Percentiles rank a stretch among this genome's conserved stretches.
Evolutionary conservation across 1,140 invertebrate genomes (phyloP).

Genomic region (Condylostylus longicornis): DNA sequence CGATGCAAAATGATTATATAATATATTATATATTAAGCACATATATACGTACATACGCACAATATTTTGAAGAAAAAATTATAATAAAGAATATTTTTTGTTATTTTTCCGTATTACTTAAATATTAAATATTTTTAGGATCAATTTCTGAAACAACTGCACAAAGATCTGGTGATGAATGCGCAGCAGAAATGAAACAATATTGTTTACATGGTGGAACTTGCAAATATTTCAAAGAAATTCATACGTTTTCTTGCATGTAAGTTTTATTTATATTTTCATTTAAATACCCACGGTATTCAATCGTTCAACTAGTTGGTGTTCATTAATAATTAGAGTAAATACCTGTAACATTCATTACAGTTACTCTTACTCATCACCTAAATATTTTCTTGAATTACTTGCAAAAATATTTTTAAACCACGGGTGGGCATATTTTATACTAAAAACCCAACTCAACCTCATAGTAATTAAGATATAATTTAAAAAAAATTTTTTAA

Average conservation of each 20-base stretch:
- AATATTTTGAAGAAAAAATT: neutral
- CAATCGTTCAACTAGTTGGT: too few species aligned
- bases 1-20: too few species aligned
- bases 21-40: neutral
- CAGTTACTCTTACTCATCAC: too few species aligned
- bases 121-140: constrained; percentile 6
- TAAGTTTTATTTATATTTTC: constrained; percentile 37
- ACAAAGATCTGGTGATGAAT: constrained; percentile 16
- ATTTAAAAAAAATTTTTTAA: too few species aligned
- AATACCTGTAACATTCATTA: too few species aligned
- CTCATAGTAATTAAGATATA: too few species aligned
- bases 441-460: too few species aligned
- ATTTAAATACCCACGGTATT: too few species aligned
- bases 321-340: too few species aligned
- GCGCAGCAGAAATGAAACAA: constrained; percentile 30
- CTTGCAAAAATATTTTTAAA: too few species aligned
- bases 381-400: too few species aligned
- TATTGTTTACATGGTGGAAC: constrained; percentile 69
- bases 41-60: neutral
- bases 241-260: constrained; percentile 66
- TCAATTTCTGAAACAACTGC: constrained; percentile 5
- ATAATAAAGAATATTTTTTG: neutral
- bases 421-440: too few species aligned
- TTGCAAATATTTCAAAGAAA: constrained; percentile 60
- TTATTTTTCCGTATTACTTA: neutral